Percentiles rank a stretch among this genome's conserved stretches.
Conservation (phyloP, 2,797 vertebrate species). For the Pempheris klunzingeri region DNA sequence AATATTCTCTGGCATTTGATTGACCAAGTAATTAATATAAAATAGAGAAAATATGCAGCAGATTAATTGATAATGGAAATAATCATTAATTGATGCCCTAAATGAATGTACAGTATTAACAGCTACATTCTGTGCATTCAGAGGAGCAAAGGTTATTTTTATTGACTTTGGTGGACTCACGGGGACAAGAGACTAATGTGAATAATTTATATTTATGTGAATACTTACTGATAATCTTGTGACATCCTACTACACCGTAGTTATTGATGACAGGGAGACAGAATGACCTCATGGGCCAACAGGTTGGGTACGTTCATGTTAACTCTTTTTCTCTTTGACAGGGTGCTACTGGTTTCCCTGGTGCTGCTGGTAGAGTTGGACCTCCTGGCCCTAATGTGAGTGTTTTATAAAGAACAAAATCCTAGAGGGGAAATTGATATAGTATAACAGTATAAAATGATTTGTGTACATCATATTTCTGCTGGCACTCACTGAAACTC, state of each 20-base stretch:
- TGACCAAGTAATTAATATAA: not conserved
- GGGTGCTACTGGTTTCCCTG: conserved; percentile 97
- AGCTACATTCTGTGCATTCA: not conserved
- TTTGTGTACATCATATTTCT: conserved; percentile 2
- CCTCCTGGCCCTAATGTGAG: conserved; percentile 95
- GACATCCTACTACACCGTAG: not conserved
- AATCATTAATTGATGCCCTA: not conserved
- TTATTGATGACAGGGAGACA: not conserved
- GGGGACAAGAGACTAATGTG: not conserved
- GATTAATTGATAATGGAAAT: not conserved
- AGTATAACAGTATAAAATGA: not conserved
- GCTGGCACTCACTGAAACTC: not conserved
- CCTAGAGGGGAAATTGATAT: not conserved
- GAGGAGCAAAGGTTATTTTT: not conserved
- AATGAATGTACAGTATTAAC: not conserved
- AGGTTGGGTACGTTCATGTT: conserved; percentile 5
- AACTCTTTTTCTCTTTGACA: conserved; percentile 64
- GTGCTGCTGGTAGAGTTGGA: conserved; percentile 95
- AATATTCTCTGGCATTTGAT: not conserved
- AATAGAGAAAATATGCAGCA: not conserved
- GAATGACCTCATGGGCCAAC: not conserved
- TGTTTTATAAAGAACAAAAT: conserved; percentile 27
- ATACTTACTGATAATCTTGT: not conserved
- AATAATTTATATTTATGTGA: not conserved
- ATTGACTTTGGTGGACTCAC: not conserved